phyloP scores from a whole-genome alignment of 2,888 invertebrate genomes.

The Pardosa pseudoannulata region DNA sequence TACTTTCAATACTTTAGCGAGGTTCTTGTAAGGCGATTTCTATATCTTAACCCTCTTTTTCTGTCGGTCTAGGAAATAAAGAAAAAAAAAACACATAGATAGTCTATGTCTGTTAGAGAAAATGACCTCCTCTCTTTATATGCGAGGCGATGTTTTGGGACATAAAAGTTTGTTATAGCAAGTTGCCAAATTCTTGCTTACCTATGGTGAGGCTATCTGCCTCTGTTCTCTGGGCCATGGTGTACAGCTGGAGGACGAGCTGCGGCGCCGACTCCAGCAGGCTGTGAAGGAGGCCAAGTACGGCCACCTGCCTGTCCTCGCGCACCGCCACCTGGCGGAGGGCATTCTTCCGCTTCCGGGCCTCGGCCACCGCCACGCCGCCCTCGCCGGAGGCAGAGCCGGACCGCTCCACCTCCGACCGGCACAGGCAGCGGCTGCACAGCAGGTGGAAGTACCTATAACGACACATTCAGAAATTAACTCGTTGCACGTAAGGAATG shows the following conservation, averaged over 20 bases:
- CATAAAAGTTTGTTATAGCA: too few species aligned
- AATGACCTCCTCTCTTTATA: too few species aligned
- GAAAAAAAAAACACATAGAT: too few species aligned
- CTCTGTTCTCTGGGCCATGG: conserved; percentile 74
- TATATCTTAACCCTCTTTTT: too few species aligned
- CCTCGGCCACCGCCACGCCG: conserved; percentile 42
- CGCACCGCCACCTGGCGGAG: conserved; percentile 76
- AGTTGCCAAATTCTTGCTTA: too few species aligned
- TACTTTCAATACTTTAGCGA: too few species aligned
- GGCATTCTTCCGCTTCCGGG: conserved; percentile 67
- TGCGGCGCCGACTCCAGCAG: conserved; percentile 77
- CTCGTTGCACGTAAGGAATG: too few species aligned
- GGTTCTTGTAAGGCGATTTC: too few species aligned
- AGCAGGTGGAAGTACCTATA: conserved; percentile 75
- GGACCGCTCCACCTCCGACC: conserved; percentile 44
- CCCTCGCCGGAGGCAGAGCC: conserved; percentile 15
- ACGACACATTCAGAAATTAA: too few species aligned
- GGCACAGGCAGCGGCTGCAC: conserved; percentile 71
- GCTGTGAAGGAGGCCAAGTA: conserved; percentile 76
- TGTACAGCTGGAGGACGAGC: conserved; percentile 76
- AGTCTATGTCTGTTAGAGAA: too few species aligned
- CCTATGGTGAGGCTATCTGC: conserved; percentile 54
- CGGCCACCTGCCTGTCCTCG: conserved; percentile 76
- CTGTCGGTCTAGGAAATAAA: too few species aligned
- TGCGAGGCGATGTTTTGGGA: too few species aligned